A percentile compares a stretch with the other conserved stretches of the same genome.
phyloP scores from a whole-genome alignment of 2,797 vertebrate genomes.

The Alcedo atthis region DNA sequence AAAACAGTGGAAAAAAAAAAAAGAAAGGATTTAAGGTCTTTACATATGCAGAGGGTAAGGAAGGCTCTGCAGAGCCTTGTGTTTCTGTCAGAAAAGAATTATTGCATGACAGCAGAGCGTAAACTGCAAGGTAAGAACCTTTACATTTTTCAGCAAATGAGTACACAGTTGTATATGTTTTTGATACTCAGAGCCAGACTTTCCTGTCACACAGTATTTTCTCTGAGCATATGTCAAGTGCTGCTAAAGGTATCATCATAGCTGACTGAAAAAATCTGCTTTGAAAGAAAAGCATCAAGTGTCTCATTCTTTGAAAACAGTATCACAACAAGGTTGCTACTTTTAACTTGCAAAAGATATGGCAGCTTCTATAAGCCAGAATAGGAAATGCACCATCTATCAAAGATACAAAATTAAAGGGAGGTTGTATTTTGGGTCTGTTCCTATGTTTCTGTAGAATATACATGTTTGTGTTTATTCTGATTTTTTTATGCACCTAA shows the following conservation, averaged over 20 bases:
- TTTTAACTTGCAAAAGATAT: not conserved
- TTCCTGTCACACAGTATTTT: slow-evolving; percentile 9
- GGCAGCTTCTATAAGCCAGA: not conserved
- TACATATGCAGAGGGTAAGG: not conserved
- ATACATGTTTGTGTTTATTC: not conserved
- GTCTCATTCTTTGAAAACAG: slow-evolving; percentile 2
- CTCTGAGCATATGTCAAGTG: slow-evolving; percentile 27
- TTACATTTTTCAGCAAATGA: slow-evolving; percentile 14
- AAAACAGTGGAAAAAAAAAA: not conserved
- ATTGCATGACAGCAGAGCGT: not conserved
- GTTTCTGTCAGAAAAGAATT: slow-evolving; percentile 49
- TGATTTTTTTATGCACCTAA: not conserved
- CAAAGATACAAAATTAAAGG: not conserved
- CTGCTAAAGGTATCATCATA: not conserved
- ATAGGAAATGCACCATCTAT: not conserved
- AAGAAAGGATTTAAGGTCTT: not conserved
- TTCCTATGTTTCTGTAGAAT: not conserved
- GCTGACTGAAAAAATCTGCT: slow-evolving; percentile 29
- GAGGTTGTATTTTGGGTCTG: not conserved
- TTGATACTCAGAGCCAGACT: not conserved
- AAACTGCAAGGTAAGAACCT: slow-evolving; percentile 48
- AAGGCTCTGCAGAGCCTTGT: slow-evolving; percentile 21
- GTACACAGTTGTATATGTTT: slow-evolving; percentile 27
- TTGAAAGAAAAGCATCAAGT: slow-evolving; percentile 24
- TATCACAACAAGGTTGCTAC: not conserved